These are phyloP conservation scores for Pteronotus mesoamericanus DNA, from an alignment of 2,797 vertebrate species.

Conservation along the genomic window DNA sequence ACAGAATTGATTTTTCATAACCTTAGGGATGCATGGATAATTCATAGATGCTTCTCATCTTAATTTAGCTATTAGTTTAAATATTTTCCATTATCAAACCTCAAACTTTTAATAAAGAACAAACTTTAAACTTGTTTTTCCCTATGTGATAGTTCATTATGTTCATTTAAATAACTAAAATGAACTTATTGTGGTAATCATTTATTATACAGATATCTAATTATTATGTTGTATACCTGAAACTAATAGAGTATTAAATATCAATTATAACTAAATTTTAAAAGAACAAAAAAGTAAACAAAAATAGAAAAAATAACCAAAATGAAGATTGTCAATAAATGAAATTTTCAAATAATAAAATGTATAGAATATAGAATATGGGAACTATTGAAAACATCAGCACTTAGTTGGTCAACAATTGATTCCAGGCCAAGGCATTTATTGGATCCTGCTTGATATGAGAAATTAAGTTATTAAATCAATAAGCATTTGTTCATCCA, in stretches of 20 bases:
- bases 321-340: not conserved
- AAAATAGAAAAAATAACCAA: not conserved
- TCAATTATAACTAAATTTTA: not conserved
- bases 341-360: not conserved
- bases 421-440: not conserved
- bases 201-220: not conserved
- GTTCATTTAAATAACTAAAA: conserved; percentile 19
- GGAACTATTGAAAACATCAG: not conserved
- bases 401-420: conserved; percentile 5
- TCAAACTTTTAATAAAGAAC: not conserved
- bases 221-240: not conserved
- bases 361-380: not conserved
- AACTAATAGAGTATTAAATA: not conserved
- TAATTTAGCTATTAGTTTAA: conserved; percentile 8
- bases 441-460: not conserved
- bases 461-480: not conserved
- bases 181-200: not conserved
- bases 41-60: not conserved
- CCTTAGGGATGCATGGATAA: not conserved
- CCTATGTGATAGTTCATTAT: not conserved
- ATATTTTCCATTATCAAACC: not conserved
- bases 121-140: conserved; percentile 7
- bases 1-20: not conserved
- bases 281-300: not conserved
- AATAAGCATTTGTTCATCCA: not conserved